phyloP scores from a whole-genome alignment of 2,888 invertebrate species.

The Cabera pusaria region DNA sequence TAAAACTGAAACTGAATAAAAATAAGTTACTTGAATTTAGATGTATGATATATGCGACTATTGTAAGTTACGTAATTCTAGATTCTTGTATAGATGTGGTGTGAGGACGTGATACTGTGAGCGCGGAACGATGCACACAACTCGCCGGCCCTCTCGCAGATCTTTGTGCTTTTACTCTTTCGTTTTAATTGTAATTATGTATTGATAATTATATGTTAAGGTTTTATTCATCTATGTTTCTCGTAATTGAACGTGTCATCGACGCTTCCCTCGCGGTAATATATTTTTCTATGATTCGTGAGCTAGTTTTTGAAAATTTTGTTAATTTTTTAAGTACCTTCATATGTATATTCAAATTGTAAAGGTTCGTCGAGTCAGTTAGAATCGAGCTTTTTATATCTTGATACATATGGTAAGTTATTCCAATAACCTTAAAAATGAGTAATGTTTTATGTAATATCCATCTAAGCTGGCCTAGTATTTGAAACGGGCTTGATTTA shows the following conservation, averaged over 20 bases:
- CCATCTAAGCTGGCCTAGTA: slow-evolving; percentile 7
- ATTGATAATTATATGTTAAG: slow-evolving; percentile 49
- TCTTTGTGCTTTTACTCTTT: slow-evolving; percentile 62
- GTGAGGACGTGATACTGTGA: slow-evolving; percentile 72
- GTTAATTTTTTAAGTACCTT: slow-evolving; percentile 9
- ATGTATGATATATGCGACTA: slow-evolving; percentile 82
- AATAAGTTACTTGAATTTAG: slow-evolving; percentile 82
- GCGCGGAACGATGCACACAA: slow-evolving; percentile 62
- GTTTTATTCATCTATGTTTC: slow-evolving; percentile 51
- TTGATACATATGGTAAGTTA: slow-evolving; percentile 9
- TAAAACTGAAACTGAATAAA: slow-evolving; percentile 81
- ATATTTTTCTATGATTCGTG: slow-evolving; percentile 19
- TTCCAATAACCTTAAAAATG: slow-evolving; percentile 14
- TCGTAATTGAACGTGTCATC: slow-evolving; percentile 32
- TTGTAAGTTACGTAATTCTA: slow-evolving; percentile 80
- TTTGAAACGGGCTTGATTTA: slow-evolving; percentile 16
- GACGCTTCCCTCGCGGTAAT: slow-evolving; percentile 24
- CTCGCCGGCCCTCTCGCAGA: slow-evolving; percentile 57
- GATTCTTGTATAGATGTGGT: slow-evolving; percentile 71
- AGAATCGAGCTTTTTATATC: slow-evolving; percentile 16
- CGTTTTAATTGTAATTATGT: slow-evolving; percentile 54
- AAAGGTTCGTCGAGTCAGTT: slow-evolving; percentile 11
- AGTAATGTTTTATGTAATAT: slow-evolving; percentile 12
- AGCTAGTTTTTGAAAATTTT: slow-evolving; percentile 19
- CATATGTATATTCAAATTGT: slow-evolving; percentile 15